Base-by-base conservation (phyloP, 2,113 vertebrate species). In the Larimichthys polyactis region DNA sequence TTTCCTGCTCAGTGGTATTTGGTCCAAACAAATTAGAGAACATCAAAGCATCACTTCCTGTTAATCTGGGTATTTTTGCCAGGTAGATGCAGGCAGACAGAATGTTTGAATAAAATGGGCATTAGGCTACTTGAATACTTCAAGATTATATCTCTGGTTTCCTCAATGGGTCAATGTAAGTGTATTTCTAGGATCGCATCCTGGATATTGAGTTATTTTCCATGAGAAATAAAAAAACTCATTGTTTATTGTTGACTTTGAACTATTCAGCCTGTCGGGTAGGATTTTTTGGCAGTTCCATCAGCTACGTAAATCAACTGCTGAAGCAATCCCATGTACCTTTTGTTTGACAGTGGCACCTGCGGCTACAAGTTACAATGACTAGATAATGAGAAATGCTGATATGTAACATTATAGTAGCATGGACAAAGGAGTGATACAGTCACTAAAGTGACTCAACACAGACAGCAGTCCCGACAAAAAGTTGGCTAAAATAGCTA, bases 11-110 rank as follows among this genome's bases (percentile, higher is more conserved):
- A 63, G 22, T 32, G 5, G 59, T 36, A n/a, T 60, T 77, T 51
- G 62, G 68, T 64, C 22, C 11, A 71, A 55, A 82, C 67, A 62
- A 54, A 64, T 58, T 2, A 27, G n/a, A 15, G 20, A 73, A 70
- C 66, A 62, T 15, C 7, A 7, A 22, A 57, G 15, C 19, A 32
- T 77, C 57, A 44, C 40, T 75, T 85, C 77, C 73, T 82, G 59
- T 52, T 52, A 16, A 40, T 54, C 43, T 24, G n/a, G 24, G 2
- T 10, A 8, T 43, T 68, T 40, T 64, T 71, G 15, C 15, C 44
- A 43, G 22, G 8, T 51, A 29, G 36, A 32, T 44, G 46, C 11
- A 62, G 24, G 40, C 15, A 63, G 46, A 20, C 3, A 44, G 4
- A 9, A 8, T 40, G 36, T 8, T 49, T 4, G 17, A 12, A 55